These are phyloP conservation scores for Dasypogon diadema DNA, from an alignment of 2,888 invertebrate genomes.

Conservation along the genomic window DNA sequence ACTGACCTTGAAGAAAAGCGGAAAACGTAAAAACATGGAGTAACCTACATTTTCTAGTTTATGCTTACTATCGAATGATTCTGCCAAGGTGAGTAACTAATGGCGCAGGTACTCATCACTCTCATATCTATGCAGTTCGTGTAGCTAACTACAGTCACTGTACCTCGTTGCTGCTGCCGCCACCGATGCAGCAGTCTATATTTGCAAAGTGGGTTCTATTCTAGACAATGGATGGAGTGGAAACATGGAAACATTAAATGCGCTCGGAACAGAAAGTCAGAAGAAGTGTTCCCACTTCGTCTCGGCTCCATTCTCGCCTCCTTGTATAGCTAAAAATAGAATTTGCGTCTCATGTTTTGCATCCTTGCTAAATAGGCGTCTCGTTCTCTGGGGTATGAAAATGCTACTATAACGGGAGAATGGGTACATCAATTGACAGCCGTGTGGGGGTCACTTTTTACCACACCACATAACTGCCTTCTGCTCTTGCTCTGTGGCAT, in stretches of 20 bases:
- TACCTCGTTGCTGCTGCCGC: background rate
- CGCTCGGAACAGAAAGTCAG: background rate
- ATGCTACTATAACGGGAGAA: background rate
- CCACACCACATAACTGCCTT: background rate
- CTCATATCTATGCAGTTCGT: background rate
- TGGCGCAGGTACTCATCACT: slow-evolving; percentile 33
- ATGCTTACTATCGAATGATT: slow-evolving; percentile 32
- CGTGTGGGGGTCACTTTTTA: slow-evolving; percentile 4
- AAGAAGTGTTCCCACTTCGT: background rate
- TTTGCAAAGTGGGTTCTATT: slow-evolving; percentile 1
- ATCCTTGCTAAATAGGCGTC: slow-evolving; percentile 26
- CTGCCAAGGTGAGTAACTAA: slow-evolving; percentile 39
- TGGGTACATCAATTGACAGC: background rate
- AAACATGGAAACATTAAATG: slow-evolving; percentile 21
- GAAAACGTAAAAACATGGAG: slow-evolving; percentile 41
- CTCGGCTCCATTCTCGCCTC: slow-evolving; percentile 36
- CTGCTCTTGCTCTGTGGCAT: background rate
- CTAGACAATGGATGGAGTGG: slow-evolving; percentile 34
- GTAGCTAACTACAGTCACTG: background rate
- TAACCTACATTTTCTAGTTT: slow-evolving; percentile 38
- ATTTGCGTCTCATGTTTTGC: slow-evolving; percentile 22
- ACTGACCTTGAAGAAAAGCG: slow-evolving; percentile 36
- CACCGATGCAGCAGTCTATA: slow-evolving; percentile 29
- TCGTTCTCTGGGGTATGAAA: background rate
- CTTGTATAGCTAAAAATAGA: slow-evolving; percentile 14